These are phyloP conservation scores for Chelonus insularis DNA, from an alignment of 1,140 invertebrate genomes.

Conservation along the genomic window DNA sequence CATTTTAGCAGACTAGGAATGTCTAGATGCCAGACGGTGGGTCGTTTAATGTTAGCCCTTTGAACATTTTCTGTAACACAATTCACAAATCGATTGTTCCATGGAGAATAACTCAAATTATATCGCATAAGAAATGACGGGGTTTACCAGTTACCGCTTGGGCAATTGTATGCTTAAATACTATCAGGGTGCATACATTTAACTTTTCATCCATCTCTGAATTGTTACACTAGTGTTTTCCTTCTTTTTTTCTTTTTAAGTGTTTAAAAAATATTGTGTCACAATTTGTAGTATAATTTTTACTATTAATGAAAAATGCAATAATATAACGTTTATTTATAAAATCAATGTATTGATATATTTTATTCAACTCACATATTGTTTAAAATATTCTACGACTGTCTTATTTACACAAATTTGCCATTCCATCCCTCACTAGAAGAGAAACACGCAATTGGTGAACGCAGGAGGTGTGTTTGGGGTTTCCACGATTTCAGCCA, in stretches of 20 bases:
- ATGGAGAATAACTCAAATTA: slow-evolving; percentile 35
- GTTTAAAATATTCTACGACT: no score
- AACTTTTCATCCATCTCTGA: background rate
- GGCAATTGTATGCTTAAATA: slow-evolving; percentile 3
- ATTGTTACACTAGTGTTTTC: background rate
- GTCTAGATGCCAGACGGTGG: background rate
- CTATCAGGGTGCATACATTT: slow-evolving; percentile 39
- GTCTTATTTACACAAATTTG: no score
- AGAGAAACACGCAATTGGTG: no score
- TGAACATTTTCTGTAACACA: slow-evolving; percentile 29
- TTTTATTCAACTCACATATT: no score
- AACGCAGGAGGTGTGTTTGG: no score
- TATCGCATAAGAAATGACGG: slow-evolving; percentile 14
- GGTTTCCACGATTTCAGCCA: no score
- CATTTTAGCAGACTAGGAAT: no score
- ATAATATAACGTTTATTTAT: no score
- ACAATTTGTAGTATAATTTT: background rate
- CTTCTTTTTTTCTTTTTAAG: background rate
- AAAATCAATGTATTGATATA: no score
- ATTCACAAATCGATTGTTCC: slow-evolving; percentile 32
- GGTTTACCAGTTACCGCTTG: background rate
- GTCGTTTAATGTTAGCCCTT: slow-evolving; percentile 27
- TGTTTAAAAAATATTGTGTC: background rate
- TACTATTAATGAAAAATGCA: no score
- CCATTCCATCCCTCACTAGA: no score